Conservation (phyloP, 1,140 invertebrate species). For the Zaprionus vittiger region DNA sequence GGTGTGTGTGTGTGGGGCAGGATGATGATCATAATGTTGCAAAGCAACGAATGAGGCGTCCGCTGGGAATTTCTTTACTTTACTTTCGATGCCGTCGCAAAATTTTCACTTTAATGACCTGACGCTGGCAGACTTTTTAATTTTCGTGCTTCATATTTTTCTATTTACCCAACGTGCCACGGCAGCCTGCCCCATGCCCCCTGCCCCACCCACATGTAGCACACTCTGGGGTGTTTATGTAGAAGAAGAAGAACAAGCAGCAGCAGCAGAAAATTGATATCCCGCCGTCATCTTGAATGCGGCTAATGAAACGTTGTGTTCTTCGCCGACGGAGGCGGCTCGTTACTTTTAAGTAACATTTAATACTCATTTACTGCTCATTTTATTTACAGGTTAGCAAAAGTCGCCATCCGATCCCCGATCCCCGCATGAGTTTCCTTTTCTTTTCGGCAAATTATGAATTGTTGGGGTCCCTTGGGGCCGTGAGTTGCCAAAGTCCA, state of each 20-base stretch:
- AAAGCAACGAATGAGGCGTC: slow-evolving; percentile 50
- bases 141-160: slow-evolving; percentile 76
- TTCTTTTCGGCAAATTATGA: slow-evolving; percentile 11
- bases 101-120: slow-evolving; percentile 73
- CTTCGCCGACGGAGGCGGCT: slow-evolving; percentile 19
- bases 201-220: too few relatives aligned
- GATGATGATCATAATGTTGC: slow-evolving; percentile 78
- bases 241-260: neutral
- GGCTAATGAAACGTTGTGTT: slow-evolving; percentile 69
- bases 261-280: slow-evolving; percentile 60
- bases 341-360: slow-evolving; percentile 67
- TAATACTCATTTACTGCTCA: slow-evolving; percentile 56
- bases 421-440: neutral
- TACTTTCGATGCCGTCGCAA: slow-evolving; percentile 66
- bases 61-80: slow-evolving; percentile 68
- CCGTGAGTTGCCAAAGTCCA: neutral
- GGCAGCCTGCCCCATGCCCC: neutral
- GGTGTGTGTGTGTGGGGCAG: slow-evolving; percentile 26
- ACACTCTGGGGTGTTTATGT: neutral
- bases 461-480: slow-evolving; percentile 3
- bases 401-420: too few relatives aligned
- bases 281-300: slow-evolving; percentile 70
- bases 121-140: slow-evolving; percentile 68
- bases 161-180: slow-evolving; percentile 53
- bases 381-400: slow-evolving; percentile 60